Base-by-base conservation (phyloP, 2,113 vertebrate species). In the Stegostoma tigrinum region DNA sequence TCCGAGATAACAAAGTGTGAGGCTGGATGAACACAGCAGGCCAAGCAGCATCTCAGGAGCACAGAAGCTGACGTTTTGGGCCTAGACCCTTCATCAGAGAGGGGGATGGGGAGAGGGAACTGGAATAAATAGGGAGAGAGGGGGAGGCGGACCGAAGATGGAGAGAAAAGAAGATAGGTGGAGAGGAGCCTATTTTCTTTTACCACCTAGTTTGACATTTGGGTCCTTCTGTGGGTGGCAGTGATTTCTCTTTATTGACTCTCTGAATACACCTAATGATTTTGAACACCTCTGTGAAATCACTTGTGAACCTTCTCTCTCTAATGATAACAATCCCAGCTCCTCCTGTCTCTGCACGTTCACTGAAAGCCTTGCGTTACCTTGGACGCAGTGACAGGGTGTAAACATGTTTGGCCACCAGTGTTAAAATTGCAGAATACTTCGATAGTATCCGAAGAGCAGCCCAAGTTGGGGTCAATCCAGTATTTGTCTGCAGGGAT, bases 341-440 rank as follows among this genome's bases (percentile, higher is more conserved):
- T 17, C 48, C 42, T 5, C 83, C 42, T 8, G 45, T 23, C 83
- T 91, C 27, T 15, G 15, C 87, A 6, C 87, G n/a, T 3, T 27
- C 19, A 30, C 55, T 91, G 52, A 14, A n/a, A 12, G 48, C n/a
- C 55, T 34, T 2, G 12, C 48, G 21, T 94, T 97, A 99, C 99
- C 98, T 99, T 98, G 96, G 98, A 97, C n/a, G 98, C 96, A 96
- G 98, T 97, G 85, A 98, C 90, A 0, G 99, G 99, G 19, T 97
- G 97, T 97, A 99, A 97, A 96, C 99, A 99, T 0, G 99, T 99
- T 97, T 99, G 98, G 78, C 99, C 99, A n/a, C 99, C 99, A 93
- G 98, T 98, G 95, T 98, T 99, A 96, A 99, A 99, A 97, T 99
- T 99, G 97, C 99, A 99, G 97, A 98, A 99, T 96, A 99, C 99